A percentile compares a stretch with the other conserved stretches of the same genome.
phyloP scores from a whole-genome alignment of 2,797 vertebrate species.

The Psittacula derbiana region DNA sequence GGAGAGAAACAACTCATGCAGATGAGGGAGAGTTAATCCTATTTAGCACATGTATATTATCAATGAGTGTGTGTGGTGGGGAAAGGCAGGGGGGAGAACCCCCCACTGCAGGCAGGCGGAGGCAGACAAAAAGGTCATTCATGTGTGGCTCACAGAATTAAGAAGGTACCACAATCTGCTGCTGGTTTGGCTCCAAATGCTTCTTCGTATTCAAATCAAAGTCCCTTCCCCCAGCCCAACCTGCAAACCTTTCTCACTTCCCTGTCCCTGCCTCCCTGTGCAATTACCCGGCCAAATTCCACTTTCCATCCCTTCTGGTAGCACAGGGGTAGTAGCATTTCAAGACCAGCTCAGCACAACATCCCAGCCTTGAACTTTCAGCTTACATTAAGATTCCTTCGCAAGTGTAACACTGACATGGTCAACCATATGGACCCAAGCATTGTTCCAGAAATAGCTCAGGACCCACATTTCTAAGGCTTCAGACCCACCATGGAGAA shows the following conservation, averaged over 20 bases:
- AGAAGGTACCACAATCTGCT: conserved; percentile 56
- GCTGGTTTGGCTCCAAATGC: conserved; percentile 63
- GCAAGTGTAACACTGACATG: background rate
- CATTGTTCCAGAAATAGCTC: background rate
- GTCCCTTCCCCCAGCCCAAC: conserved; percentile 20
- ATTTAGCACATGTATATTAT: conserved; percentile 71
- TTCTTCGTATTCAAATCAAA: conserved; percentile 60
- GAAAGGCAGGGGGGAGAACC: conserved; percentile 33
- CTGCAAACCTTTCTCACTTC: background rate
- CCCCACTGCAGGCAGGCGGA: conserved; percentile 57
- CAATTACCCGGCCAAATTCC: accelerated
- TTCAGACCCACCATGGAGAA: background rate
- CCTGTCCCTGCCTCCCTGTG: background rate
- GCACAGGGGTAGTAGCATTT: background rate
- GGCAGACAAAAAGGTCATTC: conserved; percentile 71
- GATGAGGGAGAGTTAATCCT: conserved; percentile 70
- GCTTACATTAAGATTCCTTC: background rate
- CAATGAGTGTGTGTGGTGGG: conserved; percentile 54
- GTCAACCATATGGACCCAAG: no score
- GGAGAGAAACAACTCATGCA: conserved; percentile 54
- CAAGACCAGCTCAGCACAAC: background rate
- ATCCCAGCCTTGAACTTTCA: background rate
- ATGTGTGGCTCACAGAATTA: conserved; percentile 56
- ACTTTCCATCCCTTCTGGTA: background rate
- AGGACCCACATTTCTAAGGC: background rate